Percentiles rank a stretch among this genome's conserved stretches.
Conservation (phyloP, 2,888 invertebrate genomes). For the Adineta ricciae region DNA sequence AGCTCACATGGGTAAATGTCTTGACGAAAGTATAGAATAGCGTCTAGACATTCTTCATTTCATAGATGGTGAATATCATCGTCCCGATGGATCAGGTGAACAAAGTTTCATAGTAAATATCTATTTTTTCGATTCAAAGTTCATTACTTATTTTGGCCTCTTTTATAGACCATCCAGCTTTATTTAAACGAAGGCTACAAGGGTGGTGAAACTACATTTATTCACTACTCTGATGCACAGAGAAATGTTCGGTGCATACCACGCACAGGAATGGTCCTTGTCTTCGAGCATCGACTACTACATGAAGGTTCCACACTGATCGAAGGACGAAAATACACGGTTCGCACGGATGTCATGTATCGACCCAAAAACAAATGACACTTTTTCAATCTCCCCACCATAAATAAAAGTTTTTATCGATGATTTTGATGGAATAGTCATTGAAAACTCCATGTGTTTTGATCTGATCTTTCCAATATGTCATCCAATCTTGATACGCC, state of each 20-base stretch:
- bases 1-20: constrained; percentile 39
- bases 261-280: constrained; percentile 38
- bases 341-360: constrained; percentile 43
- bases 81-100: not conserved
- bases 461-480: too few species aligned
- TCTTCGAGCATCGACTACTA: constrained; percentile 41
- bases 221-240: not conserved
- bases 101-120: not conserved
- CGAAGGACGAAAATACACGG: constrained; percentile 40
- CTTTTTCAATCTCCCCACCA: not conserved
- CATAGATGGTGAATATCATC: constrained; percentile 38
- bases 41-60: constrained; percentile 35
- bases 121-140: not conserved
- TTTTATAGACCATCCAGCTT: not conserved
- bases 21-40: constrained; percentile 39
- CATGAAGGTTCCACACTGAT: constrained; percentile 41
- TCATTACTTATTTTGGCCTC: not conserved
- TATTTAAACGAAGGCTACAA: not conserved
- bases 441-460: too few species aligned
- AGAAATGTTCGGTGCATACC: not conserved
- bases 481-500: too few species aligned
- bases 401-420: too few species aligned
- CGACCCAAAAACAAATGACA: not conserved
- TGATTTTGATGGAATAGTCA: too few species aligned
- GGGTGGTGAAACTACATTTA: not conserved